Evolutionary conservation across 2,797 vertebrate genomes (phyloP).

Genomic region (Coluber constrictor): DNA sequence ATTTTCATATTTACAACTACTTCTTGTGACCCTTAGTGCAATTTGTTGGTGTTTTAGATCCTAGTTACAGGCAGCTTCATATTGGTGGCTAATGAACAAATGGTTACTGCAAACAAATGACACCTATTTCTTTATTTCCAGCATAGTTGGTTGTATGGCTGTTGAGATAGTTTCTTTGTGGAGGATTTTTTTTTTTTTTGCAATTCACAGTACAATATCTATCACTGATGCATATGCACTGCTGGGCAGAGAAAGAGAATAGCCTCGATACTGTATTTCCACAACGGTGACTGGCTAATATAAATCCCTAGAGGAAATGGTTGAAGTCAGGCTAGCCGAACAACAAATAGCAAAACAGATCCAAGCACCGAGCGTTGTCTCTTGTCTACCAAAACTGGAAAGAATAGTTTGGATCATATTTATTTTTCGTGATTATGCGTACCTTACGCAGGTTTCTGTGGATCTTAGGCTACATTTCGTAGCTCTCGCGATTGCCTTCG

Average conservation of each 20-base stretch:
- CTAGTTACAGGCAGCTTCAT: neutral
- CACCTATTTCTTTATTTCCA: neutral
- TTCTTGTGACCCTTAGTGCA: neutral
- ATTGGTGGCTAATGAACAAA: neutral
- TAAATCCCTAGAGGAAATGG: neutral
- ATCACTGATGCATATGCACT: neutral
- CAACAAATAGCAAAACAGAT: neutral
- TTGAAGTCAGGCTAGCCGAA: neutral
- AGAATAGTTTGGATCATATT: neutral
- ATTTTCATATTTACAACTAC: neutral
- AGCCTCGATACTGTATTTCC: neutral
- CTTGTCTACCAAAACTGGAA: neutral
- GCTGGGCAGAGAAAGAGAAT: neutral
- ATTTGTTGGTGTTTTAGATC: neutral
- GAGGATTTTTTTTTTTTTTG: neutral
- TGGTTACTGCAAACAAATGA: neutral
- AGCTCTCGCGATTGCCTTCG: neutral
- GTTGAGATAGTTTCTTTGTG: neutral
- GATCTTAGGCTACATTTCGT: neutral
- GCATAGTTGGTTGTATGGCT: neutral
- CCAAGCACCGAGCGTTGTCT: neutral
- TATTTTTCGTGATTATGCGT: neutral
- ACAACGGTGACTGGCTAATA: neutral
- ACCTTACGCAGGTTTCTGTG: neutral
- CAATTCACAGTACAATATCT: neutral